These are phyloP conservation scores for Cetoscarus ocellatus DNA, from an alignment of 2,797 vertebrate species.

Conservation along the genomic window DNA sequence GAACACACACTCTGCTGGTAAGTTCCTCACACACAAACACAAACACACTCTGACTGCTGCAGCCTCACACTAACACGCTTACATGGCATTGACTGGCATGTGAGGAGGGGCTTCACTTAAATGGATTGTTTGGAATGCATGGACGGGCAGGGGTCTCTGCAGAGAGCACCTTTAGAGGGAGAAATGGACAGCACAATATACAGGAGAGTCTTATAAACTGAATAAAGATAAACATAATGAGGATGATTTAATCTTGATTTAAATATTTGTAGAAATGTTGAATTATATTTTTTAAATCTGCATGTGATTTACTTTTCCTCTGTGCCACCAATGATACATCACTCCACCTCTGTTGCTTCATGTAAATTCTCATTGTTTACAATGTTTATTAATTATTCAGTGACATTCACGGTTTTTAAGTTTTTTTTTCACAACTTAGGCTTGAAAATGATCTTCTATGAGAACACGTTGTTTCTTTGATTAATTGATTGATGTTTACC, in stretches of 20 bases:
- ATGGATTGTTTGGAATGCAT: conserved; percentile 72
- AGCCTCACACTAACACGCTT: conserved; percentile 44
- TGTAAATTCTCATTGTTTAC: too few species aligned
- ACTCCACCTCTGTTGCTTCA: too few species aligned
- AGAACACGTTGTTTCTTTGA: too few species aligned
- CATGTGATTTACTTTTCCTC: background rate
- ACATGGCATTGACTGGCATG: conserved; percentile 64
- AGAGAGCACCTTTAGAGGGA: conserved; percentile 28
- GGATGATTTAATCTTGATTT: conserved; percentile 1
- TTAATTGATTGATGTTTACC: too few species aligned
- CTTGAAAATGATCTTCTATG: too few species aligned
- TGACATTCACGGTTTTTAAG: too few species aligned
- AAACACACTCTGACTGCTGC: conserved; percentile 16
- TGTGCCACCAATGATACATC: background rate
- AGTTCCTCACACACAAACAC: conserved; percentile 49
- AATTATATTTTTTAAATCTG: conserved; percentile 11
- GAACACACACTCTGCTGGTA: conserved; percentile 71
- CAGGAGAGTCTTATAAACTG: conserved; percentile 15
- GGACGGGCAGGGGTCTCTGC: conserved; percentile 48
- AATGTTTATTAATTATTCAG: too few species aligned
- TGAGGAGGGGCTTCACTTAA: conserved; percentile 75
- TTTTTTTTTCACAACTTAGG: too few species aligned
- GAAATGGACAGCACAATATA: conserved; percentile 19
- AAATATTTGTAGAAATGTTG: conserved; percentile 13
- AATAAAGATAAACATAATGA: background rate